phyloP scores from a whole-genome alignment of 2,797 vertebrate species.

The Clamator glandarius region DNA sequence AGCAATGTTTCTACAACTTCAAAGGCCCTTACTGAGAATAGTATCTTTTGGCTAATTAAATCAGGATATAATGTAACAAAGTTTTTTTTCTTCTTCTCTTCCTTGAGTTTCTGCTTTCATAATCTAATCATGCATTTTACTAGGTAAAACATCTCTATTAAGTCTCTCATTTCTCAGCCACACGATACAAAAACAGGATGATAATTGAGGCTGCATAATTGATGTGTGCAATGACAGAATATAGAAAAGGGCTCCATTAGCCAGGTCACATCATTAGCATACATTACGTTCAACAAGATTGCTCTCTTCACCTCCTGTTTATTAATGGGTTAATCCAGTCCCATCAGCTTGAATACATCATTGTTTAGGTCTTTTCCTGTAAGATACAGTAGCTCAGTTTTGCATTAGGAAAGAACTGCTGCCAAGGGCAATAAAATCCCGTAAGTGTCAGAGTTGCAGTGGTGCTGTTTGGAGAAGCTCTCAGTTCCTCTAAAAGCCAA shows the following conservation, averaged over 20 bases:
- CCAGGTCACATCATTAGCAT: constrained; percentile 78
- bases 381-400: constrained; percentile 64
- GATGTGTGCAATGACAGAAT: constrained; percentile 71
- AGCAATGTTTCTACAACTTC: constrained; percentile 52
- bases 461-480: not conserved
- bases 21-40: constrained; percentile 46
- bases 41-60: constrained; percentile 64
- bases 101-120: constrained; percentile 71
- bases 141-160: constrained; percentile 75
- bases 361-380: constrained; percentile 67
- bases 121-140: constrained; percentile 73
- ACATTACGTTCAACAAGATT: constrained; percentile 78
- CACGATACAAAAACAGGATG: constrained; percentile 69
- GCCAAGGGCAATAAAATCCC: constrained; percentile 26
- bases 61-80: constrained; percentile 61
- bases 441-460: not conserved
- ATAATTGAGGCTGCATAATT: constrained; percentile 78
- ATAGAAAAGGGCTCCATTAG: constrained; percentile 76
- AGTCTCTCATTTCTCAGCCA: constrained; percentile 73
- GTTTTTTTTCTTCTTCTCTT: constrained; percentile 8
- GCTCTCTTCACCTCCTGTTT: constrained; percentile 75
- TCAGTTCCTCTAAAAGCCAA: not conserved
- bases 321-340: constrained; percentile 77
- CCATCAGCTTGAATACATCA: constrained; percentile 66
- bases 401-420: constrained; percentile 49